Conservation (phyloP, 1,140 invertebrate species). For the Caenorhabditis remanei region DNA sequence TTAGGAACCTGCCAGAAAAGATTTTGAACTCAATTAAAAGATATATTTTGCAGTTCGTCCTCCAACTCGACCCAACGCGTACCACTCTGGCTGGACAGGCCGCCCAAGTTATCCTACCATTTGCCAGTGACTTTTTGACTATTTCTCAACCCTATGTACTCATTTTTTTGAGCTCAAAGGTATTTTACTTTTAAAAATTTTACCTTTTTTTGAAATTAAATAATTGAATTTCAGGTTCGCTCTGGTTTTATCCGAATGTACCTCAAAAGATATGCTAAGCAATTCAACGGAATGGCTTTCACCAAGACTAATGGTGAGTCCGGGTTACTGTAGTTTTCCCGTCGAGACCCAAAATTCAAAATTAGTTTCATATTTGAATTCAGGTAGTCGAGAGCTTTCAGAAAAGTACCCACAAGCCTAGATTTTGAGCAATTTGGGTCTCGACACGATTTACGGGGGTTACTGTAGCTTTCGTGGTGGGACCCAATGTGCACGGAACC, state of each 20-base stretch:
- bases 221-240: neutral
- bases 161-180: constrained; percentile 18
- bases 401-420: too few species aligned
- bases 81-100: neutral
- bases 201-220: neutral
- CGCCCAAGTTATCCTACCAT: neutral
- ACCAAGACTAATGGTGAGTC: neutral
- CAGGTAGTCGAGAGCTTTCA: too few species aligned
- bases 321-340: neutral
- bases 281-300: neutral
- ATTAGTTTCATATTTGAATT: too few species aligned
- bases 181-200: neutral
- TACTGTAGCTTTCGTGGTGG: too few species aligned
- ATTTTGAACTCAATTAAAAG: neutral
- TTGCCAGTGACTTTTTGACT: constrained; percentile 28
- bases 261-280: neutral
- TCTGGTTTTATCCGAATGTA: neutral
- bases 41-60: neutral
- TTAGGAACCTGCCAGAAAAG: too few species aligned
- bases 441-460: too few species aligned
- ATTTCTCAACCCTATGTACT: constrained; percentile 4
- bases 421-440: too few species aligned
- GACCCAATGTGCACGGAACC: too few species aligned
- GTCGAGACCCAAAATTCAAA: too few species aligned
- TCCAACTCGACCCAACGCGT: neutral